phyloP scores from a whole-genome alignment of 2,797 vertebrate genomes.

The Sebastes hopkinsi region DNA sequence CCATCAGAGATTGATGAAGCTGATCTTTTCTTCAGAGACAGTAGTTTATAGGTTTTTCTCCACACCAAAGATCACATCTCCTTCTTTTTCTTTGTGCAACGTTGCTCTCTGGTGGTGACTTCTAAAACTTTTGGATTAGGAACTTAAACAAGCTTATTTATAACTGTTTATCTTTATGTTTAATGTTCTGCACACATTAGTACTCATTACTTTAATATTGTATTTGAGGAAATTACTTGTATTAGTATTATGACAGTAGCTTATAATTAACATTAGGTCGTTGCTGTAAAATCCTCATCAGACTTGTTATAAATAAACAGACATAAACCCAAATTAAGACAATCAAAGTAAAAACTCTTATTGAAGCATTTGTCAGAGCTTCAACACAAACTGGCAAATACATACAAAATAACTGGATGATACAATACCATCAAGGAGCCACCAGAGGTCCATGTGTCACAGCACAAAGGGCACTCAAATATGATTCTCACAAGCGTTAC shows the following conservation, averaged over 20 bases:
- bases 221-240: neutral
- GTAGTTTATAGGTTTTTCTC: neutral
- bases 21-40: neutral
- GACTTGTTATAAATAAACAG: neutral
- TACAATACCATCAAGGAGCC: constrained; percentile 33
- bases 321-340: neutral
- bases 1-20: neutral
- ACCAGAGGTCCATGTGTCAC: constrained; percentile 51
- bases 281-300: neutral
- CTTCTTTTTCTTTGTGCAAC: constrained; percentile 8
- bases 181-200: neutral
- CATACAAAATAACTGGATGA: neutral
- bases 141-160: neutral
- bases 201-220: neutral
- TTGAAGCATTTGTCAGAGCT: neutral
- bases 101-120: constrained; percentile 59
- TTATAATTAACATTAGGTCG: neutral
- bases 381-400: neutral
- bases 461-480: neutral
- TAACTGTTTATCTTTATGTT: neutral
- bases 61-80: neutral
- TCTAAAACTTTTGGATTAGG: neutral
- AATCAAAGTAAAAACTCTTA: neutral
- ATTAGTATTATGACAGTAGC: neutral
- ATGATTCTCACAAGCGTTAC: neutral